These are phyloP conservation scores for Hydrozoanthus tunicans DNA, from an alignment of 64 coral and sea anemone genomes.

Conservation along the genomic window DNA sequence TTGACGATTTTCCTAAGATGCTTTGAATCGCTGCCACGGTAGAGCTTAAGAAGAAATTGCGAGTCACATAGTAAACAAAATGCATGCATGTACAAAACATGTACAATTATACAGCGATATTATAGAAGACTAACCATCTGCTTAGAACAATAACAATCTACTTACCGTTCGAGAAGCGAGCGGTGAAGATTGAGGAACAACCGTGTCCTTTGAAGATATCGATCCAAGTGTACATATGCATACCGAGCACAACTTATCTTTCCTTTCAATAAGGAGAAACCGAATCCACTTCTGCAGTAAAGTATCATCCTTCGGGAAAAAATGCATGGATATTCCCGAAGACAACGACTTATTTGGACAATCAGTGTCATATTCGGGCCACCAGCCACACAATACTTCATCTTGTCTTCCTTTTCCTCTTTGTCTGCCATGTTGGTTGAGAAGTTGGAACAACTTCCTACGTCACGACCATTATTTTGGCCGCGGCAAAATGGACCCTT, in stretches of 20 bases:
- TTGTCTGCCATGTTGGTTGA: slow-evolving; percentile 57
- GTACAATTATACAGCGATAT: neutral
- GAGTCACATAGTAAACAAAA: too few species aligned
- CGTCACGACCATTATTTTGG: neutral
- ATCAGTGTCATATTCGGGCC: slow-evolving; percentile 50
- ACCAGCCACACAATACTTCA: slow-evolving; percentile 44
- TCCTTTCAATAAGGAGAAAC: slow-evolving; percentile 37
- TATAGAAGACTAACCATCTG: slow-evolving; percentile 23
- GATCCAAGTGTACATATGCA: slow-evolving; percentile 26
- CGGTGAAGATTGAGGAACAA: neutral
- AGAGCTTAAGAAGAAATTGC: too few species aligned
- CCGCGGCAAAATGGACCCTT: slow-evolving; percentile 13
- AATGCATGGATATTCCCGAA: slow-evolving; percentile 52
- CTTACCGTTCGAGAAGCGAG: too few species aligned
- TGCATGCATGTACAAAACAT: too few species aligned
- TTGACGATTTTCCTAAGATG: neutral
- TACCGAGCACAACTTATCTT: slow-evolving; percentile 51
- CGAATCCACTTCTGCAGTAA: slow-evolving; percentile 46
- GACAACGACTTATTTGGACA: slow-evolving; percentile 48
- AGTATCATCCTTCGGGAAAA: slow-evolving; percentile 47
- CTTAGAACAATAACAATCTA: neutral
- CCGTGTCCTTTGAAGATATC: neutral
- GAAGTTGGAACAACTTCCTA: slow-evolving; percentile 12
- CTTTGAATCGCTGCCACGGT: too few species aligned
- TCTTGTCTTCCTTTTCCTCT: slow-evolving; percentile 28